Evolutionary conservation across 2,113 vertebrate genomes (phyloP).

Genomic region (Hiodon alosoides): DNA sequence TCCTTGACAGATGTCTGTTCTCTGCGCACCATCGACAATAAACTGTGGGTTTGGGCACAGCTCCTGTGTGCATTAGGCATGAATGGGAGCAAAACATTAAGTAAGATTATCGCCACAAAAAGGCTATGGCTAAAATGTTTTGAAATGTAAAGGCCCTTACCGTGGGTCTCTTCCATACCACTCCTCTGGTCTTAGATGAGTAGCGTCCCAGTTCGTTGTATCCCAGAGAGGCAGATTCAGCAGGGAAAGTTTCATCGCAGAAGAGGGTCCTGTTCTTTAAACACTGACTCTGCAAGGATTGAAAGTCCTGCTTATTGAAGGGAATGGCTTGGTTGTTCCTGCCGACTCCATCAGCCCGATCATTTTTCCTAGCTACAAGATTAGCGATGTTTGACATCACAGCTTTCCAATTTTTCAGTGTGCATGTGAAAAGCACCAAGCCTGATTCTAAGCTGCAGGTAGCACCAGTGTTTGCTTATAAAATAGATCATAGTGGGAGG

Average conservation of each 20-base stretch:
- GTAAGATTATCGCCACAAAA: neutral
- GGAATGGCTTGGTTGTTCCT: constrained; percentile 51
- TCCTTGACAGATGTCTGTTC: constrained; percentile 73
- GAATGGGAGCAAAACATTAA: neutral
- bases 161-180: constrained; percentile 73
- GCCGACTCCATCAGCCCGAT: constrained; percentile 25
- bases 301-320: constrained; percentile 70
- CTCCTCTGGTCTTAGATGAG: constrained; percentile 63
- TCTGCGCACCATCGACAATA: constrained; percentile 62
- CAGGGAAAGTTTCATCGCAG: constrained; percentile 72
- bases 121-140: neutral
- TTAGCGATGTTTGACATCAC: constrained; percentile 51
- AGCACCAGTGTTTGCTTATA: no score
- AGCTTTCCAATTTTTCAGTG: no score
- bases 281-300: constrained; percentile 57
- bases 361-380: constrained; percentile 40
- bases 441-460: no score
- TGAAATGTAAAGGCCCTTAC: constrained; percentile 48
- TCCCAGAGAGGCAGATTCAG: constrained; percentile 62
- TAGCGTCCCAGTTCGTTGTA: constrained; percentile 64
- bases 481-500: no score
- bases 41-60: constrained; percentile 65
- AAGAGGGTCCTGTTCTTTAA: constrained; percentile 59
- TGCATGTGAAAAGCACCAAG: no score
- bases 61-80: constrained; percentile 49